Conservation (phyloP, 1,140 invertebrate genomes). For the Zaprionus taronus region DNA sequence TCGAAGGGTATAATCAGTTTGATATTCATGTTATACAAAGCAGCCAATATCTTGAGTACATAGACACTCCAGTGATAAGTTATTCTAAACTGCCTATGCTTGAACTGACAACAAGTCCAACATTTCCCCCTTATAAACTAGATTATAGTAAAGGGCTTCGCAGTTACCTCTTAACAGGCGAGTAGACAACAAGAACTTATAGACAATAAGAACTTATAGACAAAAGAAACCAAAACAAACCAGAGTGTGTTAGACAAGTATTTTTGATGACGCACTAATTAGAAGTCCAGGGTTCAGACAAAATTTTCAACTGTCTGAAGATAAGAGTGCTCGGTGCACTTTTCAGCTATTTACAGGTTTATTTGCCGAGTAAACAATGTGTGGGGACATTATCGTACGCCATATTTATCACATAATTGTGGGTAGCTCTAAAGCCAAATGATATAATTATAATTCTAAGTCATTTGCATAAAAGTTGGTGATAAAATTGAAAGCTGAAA, state of each 20-base stretch:
- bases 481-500: not conserved
- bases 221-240: slow-evolving; percentile 4
- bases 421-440: not conserved
- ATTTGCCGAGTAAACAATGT: not conserved
- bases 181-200: not conserved
- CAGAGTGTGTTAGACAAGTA: not conserved
- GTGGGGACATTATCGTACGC: not conserved
- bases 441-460: not conserved
- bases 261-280: slow-evolving; percentile 24
- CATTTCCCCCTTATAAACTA: not conserved
- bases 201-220: not conserved
- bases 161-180: not conserved
- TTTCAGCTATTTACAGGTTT: slow-evolving; percentile 2
- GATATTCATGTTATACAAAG: not conserved
- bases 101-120: not conserved
- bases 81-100: not conserved
- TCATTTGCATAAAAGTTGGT: not conserved
- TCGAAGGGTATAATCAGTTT: no score
- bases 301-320: not conserved
- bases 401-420: slow-evolving; percentile 1
- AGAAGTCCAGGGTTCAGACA: not conserved
- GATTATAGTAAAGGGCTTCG: not conserved
- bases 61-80: not conserved
- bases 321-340: not conserved
- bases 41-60: not conserved